Evolutionary conservation across 53 echinoderm and acorn worm species (phyloP).

Genomic region (Astropecten irregularis): DNA sequence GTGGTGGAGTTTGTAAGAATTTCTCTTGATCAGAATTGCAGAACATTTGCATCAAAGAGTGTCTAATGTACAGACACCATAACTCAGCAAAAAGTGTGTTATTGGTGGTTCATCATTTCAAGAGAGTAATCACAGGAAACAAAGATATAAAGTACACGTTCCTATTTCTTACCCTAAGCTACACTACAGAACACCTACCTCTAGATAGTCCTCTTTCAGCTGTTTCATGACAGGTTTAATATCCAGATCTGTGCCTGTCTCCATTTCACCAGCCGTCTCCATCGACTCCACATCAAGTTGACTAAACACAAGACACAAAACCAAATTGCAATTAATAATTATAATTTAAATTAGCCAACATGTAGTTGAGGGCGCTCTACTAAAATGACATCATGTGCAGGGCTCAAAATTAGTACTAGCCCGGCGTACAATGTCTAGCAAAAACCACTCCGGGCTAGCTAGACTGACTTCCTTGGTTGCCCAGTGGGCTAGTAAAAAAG

Average conservation of each 20-base stretch:
- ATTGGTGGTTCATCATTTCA: slow-evolving; percentile 32
- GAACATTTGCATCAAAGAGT: slow-evolving; percentile 56
- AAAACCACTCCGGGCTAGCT: no score
- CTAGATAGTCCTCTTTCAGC: slow-evolving; percentile 28
- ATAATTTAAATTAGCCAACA: not conserved
- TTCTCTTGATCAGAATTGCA: slow-evolving; percentile 74
- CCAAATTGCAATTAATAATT: not conserved
- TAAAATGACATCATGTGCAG: no score
- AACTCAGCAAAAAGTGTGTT: slow-evolving; percentile 30
- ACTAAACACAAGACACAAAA: slow-evolving; percentile 52
- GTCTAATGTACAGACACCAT: not conserved
- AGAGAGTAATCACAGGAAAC: not conserved
- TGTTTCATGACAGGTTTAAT: slow-evolving; percentile 23
- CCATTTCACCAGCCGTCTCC: slow-evolving; percentile 29
- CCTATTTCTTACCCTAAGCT: not conserved
- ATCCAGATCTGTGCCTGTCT: slow-evolving; percentile 15
- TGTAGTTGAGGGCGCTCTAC: not conserved
- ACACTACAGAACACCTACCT: slow-evolving; percentile 11
- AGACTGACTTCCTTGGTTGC: no score
- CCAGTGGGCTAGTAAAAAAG: no score
- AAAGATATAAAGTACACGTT: no score
- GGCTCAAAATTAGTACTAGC: no score
- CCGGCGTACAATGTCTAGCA: no score
- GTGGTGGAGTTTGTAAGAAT: not conserved
- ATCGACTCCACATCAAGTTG: slow-evolving; percentile 87